Evolutionary conservation across 2,888 invertebrate species (phyloP).

Genomic region (Leptopilina syphax): DNA sequence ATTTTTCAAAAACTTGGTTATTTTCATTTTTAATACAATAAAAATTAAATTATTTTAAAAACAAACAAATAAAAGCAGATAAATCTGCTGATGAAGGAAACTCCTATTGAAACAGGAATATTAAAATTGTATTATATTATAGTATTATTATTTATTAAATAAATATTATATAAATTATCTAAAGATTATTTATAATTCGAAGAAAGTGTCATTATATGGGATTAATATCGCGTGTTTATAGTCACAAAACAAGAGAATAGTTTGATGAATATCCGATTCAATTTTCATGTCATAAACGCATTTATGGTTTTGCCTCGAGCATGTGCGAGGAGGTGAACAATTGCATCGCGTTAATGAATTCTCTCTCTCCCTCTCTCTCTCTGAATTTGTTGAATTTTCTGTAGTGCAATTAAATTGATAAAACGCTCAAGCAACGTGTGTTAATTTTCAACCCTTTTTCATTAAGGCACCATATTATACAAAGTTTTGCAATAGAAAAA

Average conservation of each 20-base stretch:
- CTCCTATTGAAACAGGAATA: too few relatives aligned
- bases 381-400: neutral
- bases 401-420: neutral
- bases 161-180: neutral
- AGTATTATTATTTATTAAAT: too few relatives aligned
- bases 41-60: too few relatives aligned
- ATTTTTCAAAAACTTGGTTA: too few relatives aligned
- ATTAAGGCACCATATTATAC: neutral
- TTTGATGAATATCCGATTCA: neutral
- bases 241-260: neutral
- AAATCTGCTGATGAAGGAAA: too few relatives aligned
- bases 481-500: neutral
- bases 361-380: too few relatives aligned
- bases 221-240: neutral
- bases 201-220: neutral
- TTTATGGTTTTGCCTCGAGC: neutral
- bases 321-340: neutral
- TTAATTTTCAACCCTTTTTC: conserved; percentile 5
- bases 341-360: neutral
- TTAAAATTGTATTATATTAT: too few relatives aligned
- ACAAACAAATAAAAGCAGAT: too few relatives aligned
- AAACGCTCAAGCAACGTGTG: neutral
- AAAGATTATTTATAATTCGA: neutral
- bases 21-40: too few relatives aligned
- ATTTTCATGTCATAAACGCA: conserved; percentile 13